A percentile compares a stretch with the other conserved stretches of the same genome.
These are phyloP conservation scores for Anguilla rostrata DNA, from an alignment of 2,113 vertebrate species.

Conservation along the genomic window DNA sequence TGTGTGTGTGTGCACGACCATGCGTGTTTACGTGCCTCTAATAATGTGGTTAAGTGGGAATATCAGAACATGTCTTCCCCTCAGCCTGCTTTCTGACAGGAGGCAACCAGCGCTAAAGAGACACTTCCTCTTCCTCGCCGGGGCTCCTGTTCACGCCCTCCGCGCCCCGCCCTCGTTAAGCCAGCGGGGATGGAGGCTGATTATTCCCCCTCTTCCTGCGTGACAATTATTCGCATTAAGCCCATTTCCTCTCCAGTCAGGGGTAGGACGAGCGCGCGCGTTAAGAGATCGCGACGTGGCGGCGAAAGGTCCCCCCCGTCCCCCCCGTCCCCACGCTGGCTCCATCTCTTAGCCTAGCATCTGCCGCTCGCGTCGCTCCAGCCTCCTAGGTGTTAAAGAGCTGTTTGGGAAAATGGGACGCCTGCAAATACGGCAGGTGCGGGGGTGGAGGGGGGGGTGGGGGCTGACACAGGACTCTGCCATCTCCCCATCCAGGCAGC, in stretches of 20 bases:
- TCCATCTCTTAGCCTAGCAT: conserved; percentile 35
- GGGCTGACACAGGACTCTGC: background rate
- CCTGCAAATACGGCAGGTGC: background rate
- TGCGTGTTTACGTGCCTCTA: background rate
- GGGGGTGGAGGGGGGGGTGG: background rate
- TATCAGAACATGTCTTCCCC: background rate
- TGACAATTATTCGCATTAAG: background rate
- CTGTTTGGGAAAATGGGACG: conserved; percentile 16
- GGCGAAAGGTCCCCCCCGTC: conserved; percentile 44
- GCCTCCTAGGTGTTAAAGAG: conserved; percentile 50
- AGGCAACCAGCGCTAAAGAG: background rate
- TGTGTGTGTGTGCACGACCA: background rate
- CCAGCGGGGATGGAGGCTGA: background rate
- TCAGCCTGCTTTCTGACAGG: background rate
- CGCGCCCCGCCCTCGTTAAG: background rate
- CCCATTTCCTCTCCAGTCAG: background rate
- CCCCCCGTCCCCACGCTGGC: conserved; percentile 4
- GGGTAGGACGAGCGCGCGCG: background rate
- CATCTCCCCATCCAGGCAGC: conserved; percentile 5
- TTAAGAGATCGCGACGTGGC: background rate
- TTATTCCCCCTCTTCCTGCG: background rate
- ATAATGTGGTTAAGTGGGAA: background rate
- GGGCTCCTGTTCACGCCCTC: background rate
- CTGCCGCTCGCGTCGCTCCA: conserved; percentile 40
- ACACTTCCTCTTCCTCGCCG: background rate